Evolutionary conservation across 2,888 invertebrate genomes (phyloP), one percentile per base, ranked within the genome.

Genomic region (Choristoneura rosaceana): DNA sequence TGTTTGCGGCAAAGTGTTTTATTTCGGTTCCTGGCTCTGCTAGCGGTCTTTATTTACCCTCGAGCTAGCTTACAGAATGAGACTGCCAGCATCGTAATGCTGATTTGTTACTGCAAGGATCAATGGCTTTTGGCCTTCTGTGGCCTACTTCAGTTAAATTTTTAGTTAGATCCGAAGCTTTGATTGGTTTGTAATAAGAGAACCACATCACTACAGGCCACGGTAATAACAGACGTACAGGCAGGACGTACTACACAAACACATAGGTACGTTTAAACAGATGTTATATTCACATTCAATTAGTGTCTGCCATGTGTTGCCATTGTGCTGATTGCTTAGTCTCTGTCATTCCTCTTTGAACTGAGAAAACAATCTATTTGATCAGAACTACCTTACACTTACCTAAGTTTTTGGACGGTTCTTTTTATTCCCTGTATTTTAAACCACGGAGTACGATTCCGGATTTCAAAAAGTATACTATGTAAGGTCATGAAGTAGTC

Each of bases 11-110:
- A 79, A 81, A 81, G 78, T 74, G 77, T 79, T 84, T 81, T 87
- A 89, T 88, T 88, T 88, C 81, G 79, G 86, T 83, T 81, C 52
- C 80, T 82, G 74, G 69, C 79, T 76, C 74, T 45, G 78, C 80
- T 90, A 88, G 88, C 91, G 89, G 83, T 87, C 89, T 91, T 90
- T 91, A 90, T 92, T 87, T 78, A 85, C 80, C 79, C 79, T 74
- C 75, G 79, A 85, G 82, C 82, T 83, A 77, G 76, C 78, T 76
- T 71, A 76, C 70, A 38, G 74, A 38, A 55, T 15, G 55, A 17
- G 75, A 75, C 75, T 70, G 78, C 77, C 75, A 76, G 55, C 77
- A 69, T 73, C 73, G 76, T 71, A 62, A 74, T 71, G 75, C 38
- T 58, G 59, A 67, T 68, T 69, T 65, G 82, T 71, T 70, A 71